Evolutionary conservation across 2,113 vertebrate genomes (phyloP), one percentile per base, ranked within the genome.

Genomic region (Strix uralensis): DNA sequence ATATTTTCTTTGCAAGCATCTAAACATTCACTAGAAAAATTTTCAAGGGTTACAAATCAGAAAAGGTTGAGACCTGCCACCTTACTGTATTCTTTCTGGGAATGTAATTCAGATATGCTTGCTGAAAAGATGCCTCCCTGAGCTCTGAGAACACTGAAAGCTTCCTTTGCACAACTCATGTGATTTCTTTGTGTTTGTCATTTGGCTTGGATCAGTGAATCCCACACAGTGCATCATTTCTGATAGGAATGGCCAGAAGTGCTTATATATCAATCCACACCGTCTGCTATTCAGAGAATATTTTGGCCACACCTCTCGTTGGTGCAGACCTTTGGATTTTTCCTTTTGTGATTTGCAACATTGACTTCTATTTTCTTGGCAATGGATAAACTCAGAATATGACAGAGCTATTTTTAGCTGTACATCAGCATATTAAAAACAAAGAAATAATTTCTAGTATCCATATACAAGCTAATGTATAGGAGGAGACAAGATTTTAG

Each of bases 151-250:
- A 59, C 58, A 77, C 81, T 47, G 67, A 95, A 81, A 96, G 71
- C 93, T 94, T 97, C 96, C 91, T 91, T 91, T 93, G 71, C 91
- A 88, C 59, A 91, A 96, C 92, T 91, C 94, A 57, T 93, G 81
- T 86, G 93, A 92, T 80, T 94, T 96, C 94, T 94, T 97, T 94
- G 88, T 92, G 88, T 87, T 96, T 95, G 91, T 92, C 89, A 90
- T 92, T 95, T 95, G 93, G 74, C 90, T 96, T 96, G 95, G 74
- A 94, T 94, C 91, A 95, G 71, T 87, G 93, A 95, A 88, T 83
- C 63, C 67, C 87, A 83, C 95, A 92, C 85, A 90, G 87, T 67
- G 71, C 91, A 97, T 86, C 58, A 74, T 71, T 95, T 92, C 84
- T 91, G 87, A 94, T 82, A 81, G 89, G 74, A 96, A 94, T 46